phyloP scores from a whole-genome alignment of 35 echinoderm and acorn worm species.

The Anneissia japonica region DNA sequence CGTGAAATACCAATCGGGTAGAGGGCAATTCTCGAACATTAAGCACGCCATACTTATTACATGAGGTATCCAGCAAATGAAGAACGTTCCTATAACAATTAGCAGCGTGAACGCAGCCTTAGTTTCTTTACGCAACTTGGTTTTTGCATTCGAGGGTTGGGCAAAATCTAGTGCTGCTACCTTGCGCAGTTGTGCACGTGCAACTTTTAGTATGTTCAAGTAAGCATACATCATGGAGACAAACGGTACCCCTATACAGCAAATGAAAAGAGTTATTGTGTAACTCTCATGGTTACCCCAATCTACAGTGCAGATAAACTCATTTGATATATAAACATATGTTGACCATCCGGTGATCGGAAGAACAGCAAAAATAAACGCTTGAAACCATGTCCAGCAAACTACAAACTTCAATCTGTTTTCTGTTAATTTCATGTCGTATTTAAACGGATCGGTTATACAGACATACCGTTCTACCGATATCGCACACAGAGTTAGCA shows the following conservation, averaged over 20 bases:
- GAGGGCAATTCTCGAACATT: neutral
- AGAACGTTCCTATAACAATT: slow-evolving; percentile 64
- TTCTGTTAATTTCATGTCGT: slow-evolving; percentile 8
- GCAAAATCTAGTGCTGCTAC: slow-evolving; percentile 11
- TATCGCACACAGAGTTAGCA: slow-evolving; percentile 59
- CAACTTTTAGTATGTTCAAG: slow-evolving; percentile 42
- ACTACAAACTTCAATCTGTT: slow-evolving; percentile 21
- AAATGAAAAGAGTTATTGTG: slow-evolving; percentile 6
- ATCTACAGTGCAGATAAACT: slow-evolving; percentile 60
- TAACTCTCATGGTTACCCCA: slow-evolving; percentile 37
- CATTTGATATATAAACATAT: slow-evolving; percentile 33
- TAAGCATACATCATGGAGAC: slow-evolving; percentile 60
- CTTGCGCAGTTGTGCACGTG: slow-evolving; percentile 40
- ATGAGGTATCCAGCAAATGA: slow-evolving; percentile 74
- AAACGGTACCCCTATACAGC: slow-evolving; percentile 27
- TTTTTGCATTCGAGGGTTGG: neutral
- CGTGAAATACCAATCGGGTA: slow-evolving; percentile 32
- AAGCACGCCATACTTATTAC: slow-evolving; percentile 27
- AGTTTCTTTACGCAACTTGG: slow-evolving; percentile 48
- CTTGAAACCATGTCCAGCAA: slow-evolving; percentile 55
- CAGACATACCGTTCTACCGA: slow-evolving; percentile 60
- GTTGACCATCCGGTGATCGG: slow-evolving; percentile 62
- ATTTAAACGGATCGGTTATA: slow-evolving; percentile 58
- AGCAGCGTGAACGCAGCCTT: slow-evolving; percentile 65
- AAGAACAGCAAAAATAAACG: slow-evolving; percentile 28